These are phyloP conservation scores for Podarcis muralis DNA, from an alignment of 2,113 vertebrate species.

Conservation along the genomic window DNA sequence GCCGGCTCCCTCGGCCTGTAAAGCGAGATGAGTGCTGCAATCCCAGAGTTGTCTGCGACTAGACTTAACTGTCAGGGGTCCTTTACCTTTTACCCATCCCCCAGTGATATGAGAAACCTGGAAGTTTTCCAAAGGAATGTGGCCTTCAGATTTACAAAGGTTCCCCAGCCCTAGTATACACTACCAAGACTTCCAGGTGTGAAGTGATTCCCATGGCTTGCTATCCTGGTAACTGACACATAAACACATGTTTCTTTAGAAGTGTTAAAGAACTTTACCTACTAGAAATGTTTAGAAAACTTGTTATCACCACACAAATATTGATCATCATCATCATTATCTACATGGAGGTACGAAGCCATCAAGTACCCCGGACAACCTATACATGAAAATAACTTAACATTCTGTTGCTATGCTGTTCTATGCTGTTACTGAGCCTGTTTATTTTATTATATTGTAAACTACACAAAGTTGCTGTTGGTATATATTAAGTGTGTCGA, in stretches of 20 bases:
- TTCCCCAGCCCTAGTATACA: not conserved
- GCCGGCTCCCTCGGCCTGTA: too few species aligned
- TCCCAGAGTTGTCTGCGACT: too few species aligned
- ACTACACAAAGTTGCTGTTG: not conserved
- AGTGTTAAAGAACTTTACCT: not conserved
- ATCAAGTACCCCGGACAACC: not conserved
- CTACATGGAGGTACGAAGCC: conserved; percentile 10
- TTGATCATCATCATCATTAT: not conserved
- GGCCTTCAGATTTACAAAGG: too few species aligned
- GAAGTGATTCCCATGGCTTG: too few species aligned
- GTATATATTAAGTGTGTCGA: conserved; percentile 36
- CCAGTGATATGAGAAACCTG: too few species aligned
- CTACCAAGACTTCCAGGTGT: not conserved
- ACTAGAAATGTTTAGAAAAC: not conserved
- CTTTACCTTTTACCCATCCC: too few species aligned
- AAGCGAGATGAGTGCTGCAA: too few species aligned
- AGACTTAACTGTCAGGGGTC: too few species aligned
- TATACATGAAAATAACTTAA: not conserved
- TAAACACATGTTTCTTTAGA: not conserved
- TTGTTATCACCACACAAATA: not conserved
- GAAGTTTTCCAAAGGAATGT: too few species aligned
- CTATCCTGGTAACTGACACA: not conserved
- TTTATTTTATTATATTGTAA: conserved; percentile 32
- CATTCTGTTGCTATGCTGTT: not conserved
- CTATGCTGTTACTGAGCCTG: not conserved